Conservation (phyloP, 2,797 vertebrate genomes). For the Halcyon smyrnensis region DNA sequence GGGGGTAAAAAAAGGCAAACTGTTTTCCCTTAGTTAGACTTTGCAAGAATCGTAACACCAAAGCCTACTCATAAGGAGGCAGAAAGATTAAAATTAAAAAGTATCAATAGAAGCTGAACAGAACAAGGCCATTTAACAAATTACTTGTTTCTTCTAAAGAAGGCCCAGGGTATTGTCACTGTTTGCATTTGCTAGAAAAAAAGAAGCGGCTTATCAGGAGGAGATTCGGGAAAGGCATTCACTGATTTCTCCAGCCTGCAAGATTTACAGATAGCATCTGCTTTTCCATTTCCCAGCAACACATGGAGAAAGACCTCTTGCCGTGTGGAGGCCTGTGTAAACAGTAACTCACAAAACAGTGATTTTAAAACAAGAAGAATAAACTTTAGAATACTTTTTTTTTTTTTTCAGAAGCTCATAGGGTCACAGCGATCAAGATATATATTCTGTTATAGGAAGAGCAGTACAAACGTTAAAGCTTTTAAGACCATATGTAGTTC, state of each 20-base stretch:
- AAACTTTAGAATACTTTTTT: conserved; percentile 32
- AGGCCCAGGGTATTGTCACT: background rate
- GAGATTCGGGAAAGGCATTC: conserved; percentile 6
- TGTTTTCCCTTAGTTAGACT: background rate
- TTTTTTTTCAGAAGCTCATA: conserved; percentile 36
- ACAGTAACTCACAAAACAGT: conserved; percentile 9
- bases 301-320: background rate
- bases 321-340: background rate
- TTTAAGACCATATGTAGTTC: conserved; percentile 32
- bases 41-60: background rate
- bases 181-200: background rate
- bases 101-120: background rate
- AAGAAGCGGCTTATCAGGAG: background rate
- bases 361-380: conserved; percentile 60
- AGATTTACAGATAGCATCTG: background rate
- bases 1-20: background rate
- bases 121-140: background rate
- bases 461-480: conserved; percentile 66
- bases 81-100: background rate
- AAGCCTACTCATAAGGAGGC: background rate
- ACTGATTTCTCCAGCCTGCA: background rate
- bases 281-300: background rate
- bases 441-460: conserved; percentile 41
- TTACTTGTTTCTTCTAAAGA: background rate
- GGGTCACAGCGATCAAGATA: conserved; percentile 46